These are phyloP conservation scores for Leptinotarsa defecta DNA, from an alignment of 1,140 invertebrate species.

Conservation along the genomic window DNA sequence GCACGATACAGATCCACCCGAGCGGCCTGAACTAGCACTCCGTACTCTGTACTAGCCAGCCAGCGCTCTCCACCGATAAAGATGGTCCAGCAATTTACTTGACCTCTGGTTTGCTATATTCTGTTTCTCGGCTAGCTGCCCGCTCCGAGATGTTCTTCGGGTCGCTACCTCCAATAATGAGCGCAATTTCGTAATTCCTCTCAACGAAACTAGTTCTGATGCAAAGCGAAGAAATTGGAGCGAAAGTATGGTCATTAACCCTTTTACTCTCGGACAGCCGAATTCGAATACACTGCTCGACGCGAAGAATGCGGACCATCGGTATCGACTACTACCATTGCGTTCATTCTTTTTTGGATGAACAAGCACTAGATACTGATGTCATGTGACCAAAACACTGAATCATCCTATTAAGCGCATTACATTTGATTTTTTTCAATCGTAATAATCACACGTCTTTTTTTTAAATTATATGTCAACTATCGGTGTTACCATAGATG, in stretches of 20 bases:
- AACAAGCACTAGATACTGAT: too few relatives aligned
- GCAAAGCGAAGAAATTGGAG: conserved; percentile 24
- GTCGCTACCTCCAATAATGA: conserved; percentile 21
- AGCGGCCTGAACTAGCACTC: conserved; percentile 49
- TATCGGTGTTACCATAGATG: too few relatives aligned
- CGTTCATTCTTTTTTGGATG: too few relatives aligned
- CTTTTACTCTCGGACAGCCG: conserved; percentile 4
- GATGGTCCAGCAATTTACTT: conserved; percentile 33
- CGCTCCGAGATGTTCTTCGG: conserved; percentile 7
- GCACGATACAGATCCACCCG: conserved; percentile 53
- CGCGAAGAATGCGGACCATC: not conserved
- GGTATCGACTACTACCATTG: too few relatives aligned
- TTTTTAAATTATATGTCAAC: too few relatives aligned
- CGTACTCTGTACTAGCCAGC: conserved; percentile 18
- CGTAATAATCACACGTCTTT: too few relatives aligned
- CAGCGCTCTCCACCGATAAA: conserved; percentile 24
- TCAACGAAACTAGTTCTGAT: conserved; percentile 13
- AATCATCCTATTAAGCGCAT: too few relatives aligned
- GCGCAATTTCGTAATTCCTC: conserved; percentile 17
- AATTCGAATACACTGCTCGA: conserved; percentile 5
- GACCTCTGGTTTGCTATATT: conserved; percentile 22
- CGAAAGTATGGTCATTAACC: conserved; percentile 19
- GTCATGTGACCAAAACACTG: too few relatives aligned
- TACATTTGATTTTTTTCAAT: too few relatives aligned
- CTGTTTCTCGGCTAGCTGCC: conserved; percentile 5